phyloP scores from a whole-genome alignment of 2,888 invertebrate genomes.

The Catocala nupta region DNA sequence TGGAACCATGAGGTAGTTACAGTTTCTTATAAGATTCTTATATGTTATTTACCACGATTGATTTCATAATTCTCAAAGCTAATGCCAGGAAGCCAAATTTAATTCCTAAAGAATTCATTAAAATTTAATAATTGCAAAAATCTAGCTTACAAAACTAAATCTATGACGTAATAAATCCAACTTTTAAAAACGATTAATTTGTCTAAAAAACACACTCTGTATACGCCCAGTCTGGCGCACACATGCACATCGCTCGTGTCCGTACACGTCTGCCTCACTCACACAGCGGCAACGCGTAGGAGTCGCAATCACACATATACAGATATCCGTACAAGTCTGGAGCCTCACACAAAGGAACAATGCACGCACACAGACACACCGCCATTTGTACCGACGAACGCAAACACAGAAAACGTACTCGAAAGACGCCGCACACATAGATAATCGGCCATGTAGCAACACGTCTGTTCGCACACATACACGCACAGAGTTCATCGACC shows the following conservation, averaged over 20 bases:
- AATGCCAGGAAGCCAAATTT: too few relatives aligned
- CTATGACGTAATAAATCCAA: constrained; percentile 4
- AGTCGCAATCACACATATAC: constrained; percentile 38
- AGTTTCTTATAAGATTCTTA: too few relatives aligned
- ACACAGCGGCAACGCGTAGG: constrained; percentile 24
- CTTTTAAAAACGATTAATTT: constrained; percentile 1
- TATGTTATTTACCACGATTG: too few relatives aligned
- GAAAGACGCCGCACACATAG: constrained; percentile 25
- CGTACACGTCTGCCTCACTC: constrained; percentile 32
- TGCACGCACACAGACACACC: constrained; percentile 33
- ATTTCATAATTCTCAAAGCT: too few relatives aligned
- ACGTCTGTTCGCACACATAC: constrained; percentile 43
- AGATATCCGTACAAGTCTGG: constrained; percentile 50
- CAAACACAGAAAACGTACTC: constrained; percentile 21
- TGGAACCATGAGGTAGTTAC: too few relatives aligned
- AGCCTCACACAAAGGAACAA: constrained; percentile 18
- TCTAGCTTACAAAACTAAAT: constrained; percentile 1
- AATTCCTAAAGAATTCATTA: not conserved
- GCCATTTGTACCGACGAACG: constrained; percentile 12
- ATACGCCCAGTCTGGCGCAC: constrained; percentile 35
- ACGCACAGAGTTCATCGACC: constrained; percentile 61
- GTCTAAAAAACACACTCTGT: constrained; percentile 32
- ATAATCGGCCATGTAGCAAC: constrained; percentile 18
- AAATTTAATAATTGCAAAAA: not conserved
- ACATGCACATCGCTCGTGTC: constrained; percentile 23